Evolutionary conservation across 2,113 vertebrate genomes (phyloP), one percentile per base, ranked within the genome.

Genomic region (Actinemys pallida): DNA sequence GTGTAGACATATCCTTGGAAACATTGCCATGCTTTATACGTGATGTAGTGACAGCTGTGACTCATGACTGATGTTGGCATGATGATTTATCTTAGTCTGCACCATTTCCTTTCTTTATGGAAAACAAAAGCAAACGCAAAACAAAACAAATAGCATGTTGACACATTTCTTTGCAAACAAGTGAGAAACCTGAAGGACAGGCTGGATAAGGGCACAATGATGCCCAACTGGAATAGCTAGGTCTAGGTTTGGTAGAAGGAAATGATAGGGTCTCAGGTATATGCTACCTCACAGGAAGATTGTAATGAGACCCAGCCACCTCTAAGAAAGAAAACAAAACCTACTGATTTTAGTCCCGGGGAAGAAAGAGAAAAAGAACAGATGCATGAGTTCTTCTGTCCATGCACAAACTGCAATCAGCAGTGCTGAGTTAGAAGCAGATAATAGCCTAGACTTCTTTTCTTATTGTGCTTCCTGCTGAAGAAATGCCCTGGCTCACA

Each of bases 271-370:
- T 90, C 49, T 96, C 65, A 47, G 88, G 84, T 91, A 84, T 90
- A 52, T n/a, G 57, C 81, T 92, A 82, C 88, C 93, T 96, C 93
- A 79, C 94, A 95, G 88, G 92, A 90, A 96, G 84, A 93, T 81
- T 91, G 83, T 95, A 95, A 96, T 92, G 93, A 97, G 94, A 97
- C 87, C 86, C 89, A 95, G 81, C 13, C 90, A 84, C 83, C 17
- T 39, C 11, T 19, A 22, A 84, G 95, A 54, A 42, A 81, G 80
- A 94, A 95, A 97, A 8, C 83, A 93, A 95, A 94, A 91, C 56
- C 82, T 93, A 79, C 49, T 94, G 90, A 94, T 95, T 95, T 94
- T 92, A 83, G 85, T 96, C 91, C 85, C 89, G 88, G 88, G 59
- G 16, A 91, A 86, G 91, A 94, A 91, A 81, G 86, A 85, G 57